phyloP scores from a whole-genome alignment of 2,113 vertebrate genomes.

The Trogon surrucura region DNA sequence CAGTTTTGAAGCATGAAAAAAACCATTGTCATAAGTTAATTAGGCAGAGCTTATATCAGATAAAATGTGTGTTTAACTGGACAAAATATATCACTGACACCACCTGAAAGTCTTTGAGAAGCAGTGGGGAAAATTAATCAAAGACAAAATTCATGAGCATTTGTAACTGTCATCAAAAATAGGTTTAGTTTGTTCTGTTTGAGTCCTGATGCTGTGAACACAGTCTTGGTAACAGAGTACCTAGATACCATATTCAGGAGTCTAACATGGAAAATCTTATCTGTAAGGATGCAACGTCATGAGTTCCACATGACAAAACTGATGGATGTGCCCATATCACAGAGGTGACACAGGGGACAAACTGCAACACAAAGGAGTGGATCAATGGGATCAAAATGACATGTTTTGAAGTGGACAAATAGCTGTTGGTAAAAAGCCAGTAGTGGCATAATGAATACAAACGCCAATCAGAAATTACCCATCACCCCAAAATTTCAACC shows the following conservation, averaged over 20 bases:
- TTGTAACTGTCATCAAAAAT: neutral
- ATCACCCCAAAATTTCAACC: neutral
- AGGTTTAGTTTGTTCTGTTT: neutral
- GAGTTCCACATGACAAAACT: conserved; percentile 13
- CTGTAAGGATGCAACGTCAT: neutral
- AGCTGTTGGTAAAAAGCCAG: conserved; percentile 27
- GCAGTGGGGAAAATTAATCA: neutral
- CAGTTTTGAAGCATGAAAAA: neutral
- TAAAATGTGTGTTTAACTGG: neutral
- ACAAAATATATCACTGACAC: neutral
- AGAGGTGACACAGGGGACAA: conserved; percentile 60
- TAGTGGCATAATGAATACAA: neutral
- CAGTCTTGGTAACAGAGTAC: neutral
- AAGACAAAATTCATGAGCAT: neutral
- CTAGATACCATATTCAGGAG: neutral
- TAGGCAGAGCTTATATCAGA: neutral
- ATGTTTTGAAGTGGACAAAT: conserved; percentile 27
- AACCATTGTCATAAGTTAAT: neutral
- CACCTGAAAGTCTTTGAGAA: neutral
- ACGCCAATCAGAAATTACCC: neutral
- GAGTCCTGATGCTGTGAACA: neutral
- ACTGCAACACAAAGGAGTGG: conserved; percentile 27
- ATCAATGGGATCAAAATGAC: conserved; percentile 60
- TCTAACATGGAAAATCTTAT: conserved; percentile 55
- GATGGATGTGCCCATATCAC: neutral